These are phyloP conservation scores for Colletes gigas DNA, from an alignment of 1,140 invertebrate species.

Conservation along the genomic window DNA sequence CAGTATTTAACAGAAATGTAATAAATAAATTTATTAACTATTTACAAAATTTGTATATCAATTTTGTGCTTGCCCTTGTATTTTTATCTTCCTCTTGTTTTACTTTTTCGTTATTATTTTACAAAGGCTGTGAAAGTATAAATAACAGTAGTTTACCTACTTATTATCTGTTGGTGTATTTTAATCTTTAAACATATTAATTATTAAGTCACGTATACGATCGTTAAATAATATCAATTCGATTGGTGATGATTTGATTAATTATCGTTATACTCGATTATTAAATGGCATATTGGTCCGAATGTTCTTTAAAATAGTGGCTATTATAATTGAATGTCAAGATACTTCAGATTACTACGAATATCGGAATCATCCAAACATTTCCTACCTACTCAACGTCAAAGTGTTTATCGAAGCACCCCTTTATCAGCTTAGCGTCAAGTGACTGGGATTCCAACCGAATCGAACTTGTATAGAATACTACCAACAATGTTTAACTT, in stretches of 20 bases:
- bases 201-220: no score
- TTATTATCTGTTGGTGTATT: no score
- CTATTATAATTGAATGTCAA: neutral
- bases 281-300: neutral
- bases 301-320: neutral
- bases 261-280: no score
- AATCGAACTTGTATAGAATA: neutral
- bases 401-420: neutral
- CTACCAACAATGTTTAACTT: neutral
- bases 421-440: neutral
- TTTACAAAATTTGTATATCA: constrained; percentile 6
- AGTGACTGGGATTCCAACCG: neutral
- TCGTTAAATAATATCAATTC: no score
- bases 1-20: constrained; percentile 77
- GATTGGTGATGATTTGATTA: no score
- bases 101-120: no score
- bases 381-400: neutral
- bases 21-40: constrained; percentile 75
- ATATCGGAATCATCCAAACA: neutral
- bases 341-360: neutral
- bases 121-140: no score
- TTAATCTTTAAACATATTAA: no score
- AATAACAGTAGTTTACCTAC: no score
- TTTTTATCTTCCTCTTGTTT: no score
- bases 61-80: no score